These are phyloP conservation scores for Hydractinia symbiolongicarpus DNA, from an alignment of 30 jellyfish, hydroid and myxozoan genomes.

Conservation along the genomic window DNA sequence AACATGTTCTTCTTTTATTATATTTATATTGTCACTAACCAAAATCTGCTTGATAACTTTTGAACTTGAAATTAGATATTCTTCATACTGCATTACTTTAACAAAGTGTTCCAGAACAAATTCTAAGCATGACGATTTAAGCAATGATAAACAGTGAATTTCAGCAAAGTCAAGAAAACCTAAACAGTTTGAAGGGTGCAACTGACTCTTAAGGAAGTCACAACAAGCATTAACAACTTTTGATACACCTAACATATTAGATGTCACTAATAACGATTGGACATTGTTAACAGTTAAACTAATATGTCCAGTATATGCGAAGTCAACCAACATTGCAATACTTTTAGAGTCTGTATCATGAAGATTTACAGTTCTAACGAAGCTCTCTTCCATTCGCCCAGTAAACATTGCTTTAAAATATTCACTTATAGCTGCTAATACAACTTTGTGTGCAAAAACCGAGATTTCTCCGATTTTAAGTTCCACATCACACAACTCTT, in stretches of 20 bases:
- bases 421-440: slow-evolving; percentile 76
- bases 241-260: slow-evolving; percentile 70
- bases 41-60: slow-evolving; percentile 37
- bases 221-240: slow-evolving; percentile 84
- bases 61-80: slow-evolving; percentile 35
- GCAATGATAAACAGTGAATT: slow-evolving; percentile 47
- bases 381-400: slow-evolving; percentile 74
- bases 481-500: slow-evolving; percentile 79
- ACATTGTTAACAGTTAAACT: slow-evolving; percentile 51
- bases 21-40: slow-evolving; percentile 48
- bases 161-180: slow-evolving; percentile 72
- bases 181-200: slow-evolving; percentile 75
- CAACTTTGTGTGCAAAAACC: slow-evolving; percentile 70
- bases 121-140: slow-evolving; percentile 49
- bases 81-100: slow-evolving; percentile 55
- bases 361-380: slow-evolving; percentile 41
- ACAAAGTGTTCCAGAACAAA: slow-evolving; percentile 57
- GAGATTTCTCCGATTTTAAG: slow-evolving; percentile 53
- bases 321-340: slow-evolving; percentile 51
- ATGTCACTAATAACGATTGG: slow-evolving; percentile 71
- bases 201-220: slow-evolving; percentile 55
- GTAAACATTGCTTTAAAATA: slow-evolving; percentile 91
- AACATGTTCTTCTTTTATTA: slow-evolving; percentile 66
- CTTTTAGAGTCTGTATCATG: slow-evolving; percentile 58
- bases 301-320: slow-evolving; percentile 77